Percentiles rank a stretch among this genome's conserved stretches.
Evolutionary conservation across 2,888 invertebrate species (phyloP).

Genomic region (Tenthredo livida): DNA sequence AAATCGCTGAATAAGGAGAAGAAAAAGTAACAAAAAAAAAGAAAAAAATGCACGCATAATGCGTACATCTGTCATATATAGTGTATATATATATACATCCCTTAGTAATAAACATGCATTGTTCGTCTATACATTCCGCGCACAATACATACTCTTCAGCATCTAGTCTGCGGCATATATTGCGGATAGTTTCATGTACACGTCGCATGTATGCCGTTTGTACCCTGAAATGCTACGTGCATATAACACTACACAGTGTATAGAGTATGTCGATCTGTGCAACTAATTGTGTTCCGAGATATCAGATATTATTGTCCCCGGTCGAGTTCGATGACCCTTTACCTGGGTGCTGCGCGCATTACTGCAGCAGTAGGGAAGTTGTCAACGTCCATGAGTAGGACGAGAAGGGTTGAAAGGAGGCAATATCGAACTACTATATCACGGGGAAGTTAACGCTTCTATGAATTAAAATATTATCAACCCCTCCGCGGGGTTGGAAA

Average conservation of each 20-base stretch:
- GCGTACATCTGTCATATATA: neutral
- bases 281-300: conserved; percentile 23
- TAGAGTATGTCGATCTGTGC: neutral
- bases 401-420: neutral
- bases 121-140: neutral
- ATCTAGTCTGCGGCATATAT: neutral
- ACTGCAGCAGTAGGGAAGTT: neutral
- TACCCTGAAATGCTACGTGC: neutral
- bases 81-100: neutral
- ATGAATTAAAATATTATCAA: neutral
- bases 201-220: neutral
- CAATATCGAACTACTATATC: conserved; percentile 11
- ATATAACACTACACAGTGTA: neutral
- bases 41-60: no score
- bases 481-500: neutral
- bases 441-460: neutral
- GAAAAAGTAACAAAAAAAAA: neutral
- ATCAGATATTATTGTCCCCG: conserved; percentile 32
- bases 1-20: neutral
- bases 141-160: neutral
- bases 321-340: neutral
- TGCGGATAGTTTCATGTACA: neutral
- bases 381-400: neutral
- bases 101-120: conserved; percentile 3
- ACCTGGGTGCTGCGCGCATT: neutral